Evolutionary conservation across 2,113 vertebrate genomes (phyloP), one percentile per base, ranked within the genome.

Genomic region (Mus spicilegus): DNA sequence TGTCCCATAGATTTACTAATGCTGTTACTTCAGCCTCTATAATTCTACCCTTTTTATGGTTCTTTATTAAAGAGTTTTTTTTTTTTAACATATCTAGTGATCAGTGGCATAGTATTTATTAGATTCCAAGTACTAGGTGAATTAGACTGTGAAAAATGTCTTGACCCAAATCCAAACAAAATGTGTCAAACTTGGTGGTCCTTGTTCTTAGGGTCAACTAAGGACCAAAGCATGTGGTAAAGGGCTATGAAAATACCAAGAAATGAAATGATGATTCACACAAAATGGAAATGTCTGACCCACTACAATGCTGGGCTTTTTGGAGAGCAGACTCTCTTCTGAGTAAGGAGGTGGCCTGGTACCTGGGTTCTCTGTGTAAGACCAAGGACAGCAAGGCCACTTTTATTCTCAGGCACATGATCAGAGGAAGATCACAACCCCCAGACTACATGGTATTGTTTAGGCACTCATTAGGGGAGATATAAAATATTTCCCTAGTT

Each of bases 81-180:
- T 28, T 49, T 85, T 87, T 33, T 56, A 51, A 51, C 17, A 70
- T 70, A 46, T 54, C 30, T 51, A 70, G 85, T 51, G 30, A 28
- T 70, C 51, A 61, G n/a, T 39, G 61, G 54, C 51, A 93, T 2
- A 78, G 86, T 61, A 80, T 63, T 70, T 46, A 28, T 75, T 80
- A 39, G 87, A 91, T 94, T 87, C 76, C 75, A 96, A 65, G 67
- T 49, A 93, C 22, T 67, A 9, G 51, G 73, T 58, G 58, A 92
- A 67, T 69, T 30, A 93, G 81, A 63, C 22, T 19, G 14, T 63
- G n/a, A 56, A 26, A 36, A 54, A 28, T 20, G 3, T 24, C 78
- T 82, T 56, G 73, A 51, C 63, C 0, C 13, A 75, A 78, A 28
- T n/a, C 42, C 69, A 88, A 70, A 81, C 8, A 36, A 90, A 72